phyloP scores from a whole-genome alignment of 1,140 invertebrate genomes.

The Cotesia vestalis region DNA sequence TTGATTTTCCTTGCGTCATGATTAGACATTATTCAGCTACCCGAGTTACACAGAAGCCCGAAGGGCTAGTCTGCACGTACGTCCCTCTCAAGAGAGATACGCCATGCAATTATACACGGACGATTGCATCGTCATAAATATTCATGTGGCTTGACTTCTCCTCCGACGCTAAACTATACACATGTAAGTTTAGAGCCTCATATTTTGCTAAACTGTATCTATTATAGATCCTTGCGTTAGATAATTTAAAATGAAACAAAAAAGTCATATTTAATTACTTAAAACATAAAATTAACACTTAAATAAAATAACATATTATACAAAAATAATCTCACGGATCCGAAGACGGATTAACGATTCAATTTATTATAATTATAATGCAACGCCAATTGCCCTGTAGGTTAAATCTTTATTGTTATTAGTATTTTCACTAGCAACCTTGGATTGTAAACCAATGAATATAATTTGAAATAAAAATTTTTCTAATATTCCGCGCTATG shows the following conservation, averaged over 20 bases:
- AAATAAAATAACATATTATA: neutral
- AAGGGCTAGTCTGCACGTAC: conserved; percentile 12
- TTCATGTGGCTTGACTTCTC: conserved; percentile 6
- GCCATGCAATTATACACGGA: conserved; percentile 25
- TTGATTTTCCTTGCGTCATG: conserved; percentile 26
- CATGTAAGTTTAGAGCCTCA: neutral
- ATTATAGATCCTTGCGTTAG: neutral
- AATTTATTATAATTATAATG: conserved; percentile 24
- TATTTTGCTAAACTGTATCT: neutral
- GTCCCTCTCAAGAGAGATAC: conserved; percentile 19
- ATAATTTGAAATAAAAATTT: too few species aligned
- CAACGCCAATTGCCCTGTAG: neutral
- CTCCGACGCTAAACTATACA: conserved; percentile 1
- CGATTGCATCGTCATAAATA: conserved; percentile 30
- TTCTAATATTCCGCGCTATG: too few species aligned
- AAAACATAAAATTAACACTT: neutral
- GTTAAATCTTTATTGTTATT: neutral
- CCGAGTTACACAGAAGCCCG: conserved; percentile 20
- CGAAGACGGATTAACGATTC: conserved; percentile 15
- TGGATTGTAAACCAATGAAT: too few species aligned
- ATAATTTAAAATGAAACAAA: too few species aligned
- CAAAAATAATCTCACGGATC: neutral
- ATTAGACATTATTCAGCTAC: conserved; percentile 31
- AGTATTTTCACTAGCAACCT: too few species aligned
- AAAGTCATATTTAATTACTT: neutral